Base-by-base conservation (phyloP, 2,113 vertebrate species). In the Dendropsophus ebraccatus region DNA sequence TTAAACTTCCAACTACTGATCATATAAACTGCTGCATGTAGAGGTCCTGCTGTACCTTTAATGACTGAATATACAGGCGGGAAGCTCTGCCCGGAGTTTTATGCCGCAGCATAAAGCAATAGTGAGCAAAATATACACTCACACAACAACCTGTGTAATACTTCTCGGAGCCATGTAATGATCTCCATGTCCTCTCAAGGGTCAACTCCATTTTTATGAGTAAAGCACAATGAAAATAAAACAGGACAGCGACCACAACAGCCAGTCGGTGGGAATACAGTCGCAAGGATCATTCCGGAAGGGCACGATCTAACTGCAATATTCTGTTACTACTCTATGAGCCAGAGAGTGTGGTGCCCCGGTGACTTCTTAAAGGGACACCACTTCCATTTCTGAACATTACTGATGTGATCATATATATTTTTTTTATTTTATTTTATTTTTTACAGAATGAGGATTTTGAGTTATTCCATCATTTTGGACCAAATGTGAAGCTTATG, bases 51-150 rank as follows among this genome's bases (percentile, higher is more conserved):
- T 83, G 75, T 77, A 76, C 88, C 86, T 88, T 86, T 50, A 0
- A 0, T 78, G 88, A 56, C 0, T 88, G 89, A 89, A 82, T 82
- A 87, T 47, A 87, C 88, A 70, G 47, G 82, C 65, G 25, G 87
- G 0, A 0, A 67, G 87, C 77, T 87, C 81, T 58, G 82, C 41
- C 58, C 84, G 17, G 76, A 32, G 87, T 90, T 89, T 89, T 69
- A 81, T 81, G 85, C 85, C 81, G 67, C 67, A 87, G 85, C 85
- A 87, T 74, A 74, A 58, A 81, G 85, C 85, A 87, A 81, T 87
- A 81, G 30, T 56, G 67, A 21, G 49, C 32, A 37, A 23, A 56
- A 14, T 35, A 52, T 25, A 60, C 62, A 49, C 32, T 35, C 17
- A 45, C 65, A 60, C 32, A 47, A 19, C 30, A 73, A 70, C 52